Conservation (phyloP, 92 coral and sea anemone genomes). For the Epizoanthus rinbou region DNA sequence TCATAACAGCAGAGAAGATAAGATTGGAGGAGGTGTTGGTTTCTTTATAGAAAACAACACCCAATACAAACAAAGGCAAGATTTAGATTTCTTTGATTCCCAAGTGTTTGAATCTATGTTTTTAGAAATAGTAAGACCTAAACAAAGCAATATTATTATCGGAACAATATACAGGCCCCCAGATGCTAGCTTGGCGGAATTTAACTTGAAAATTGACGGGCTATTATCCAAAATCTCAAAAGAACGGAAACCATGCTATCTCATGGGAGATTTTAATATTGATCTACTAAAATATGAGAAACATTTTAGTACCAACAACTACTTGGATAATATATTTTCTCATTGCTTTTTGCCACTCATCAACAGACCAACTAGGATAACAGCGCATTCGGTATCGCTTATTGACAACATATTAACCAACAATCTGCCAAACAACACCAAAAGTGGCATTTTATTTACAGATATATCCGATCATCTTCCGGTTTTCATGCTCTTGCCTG, state of each 20-base stretch:
- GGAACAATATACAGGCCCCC: conserved; percentile 5
- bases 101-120: background rate
- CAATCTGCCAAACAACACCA: too few species aligned
- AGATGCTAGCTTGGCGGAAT: background rate
- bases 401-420: too few species aligned
- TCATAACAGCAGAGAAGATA: conserved; percentile 1
- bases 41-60: background rate
- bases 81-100: background rate
- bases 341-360: too few species aligned
- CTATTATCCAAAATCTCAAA: conserved; percentile 1
- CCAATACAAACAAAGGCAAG: conserved; percentile 4
- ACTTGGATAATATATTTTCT: too few species aligned
- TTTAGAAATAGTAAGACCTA: background rate
- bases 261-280: too few species aligned
- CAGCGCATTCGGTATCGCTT: too few species aligned
- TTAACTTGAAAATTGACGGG: background rate
- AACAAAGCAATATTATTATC: conserved; percentile 5
- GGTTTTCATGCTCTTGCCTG: too few species aligned
- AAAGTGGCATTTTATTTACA: too few species aligned
- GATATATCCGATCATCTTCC: too few species aligned
- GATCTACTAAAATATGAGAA: too few species aligned
- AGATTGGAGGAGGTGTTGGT: conserved; percentile 2
- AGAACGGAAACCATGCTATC: background rate
- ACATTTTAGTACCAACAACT: too few species aligned
- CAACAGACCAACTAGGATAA: too few species aligned